Percentiles rank a stretch among this genome's conserved stretches.
Evolutionary conservation across 2,888 invertebrate species (phyloP).

Genomic region (Drosophila parthenogenetica): DNA sequence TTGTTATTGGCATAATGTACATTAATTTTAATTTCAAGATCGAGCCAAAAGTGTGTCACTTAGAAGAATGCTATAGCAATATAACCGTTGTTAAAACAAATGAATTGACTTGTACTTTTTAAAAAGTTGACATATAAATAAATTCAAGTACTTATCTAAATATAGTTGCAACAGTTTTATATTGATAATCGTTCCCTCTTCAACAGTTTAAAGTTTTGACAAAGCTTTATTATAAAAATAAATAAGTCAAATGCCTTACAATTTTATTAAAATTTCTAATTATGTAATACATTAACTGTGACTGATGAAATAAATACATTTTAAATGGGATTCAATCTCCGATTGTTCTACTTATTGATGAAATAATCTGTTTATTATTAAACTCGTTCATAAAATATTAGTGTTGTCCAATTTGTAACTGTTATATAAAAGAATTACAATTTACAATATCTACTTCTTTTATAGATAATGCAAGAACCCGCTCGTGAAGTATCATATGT

Average conservation of each 20-base stretch:
- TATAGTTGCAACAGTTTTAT: too few relatives aligned
- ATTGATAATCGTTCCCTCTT: too few relatives aligned
- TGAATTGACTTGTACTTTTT: neutral
- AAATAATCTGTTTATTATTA: slow-evolving; percentile 6
- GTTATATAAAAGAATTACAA: slow-evolving; percentile 8
- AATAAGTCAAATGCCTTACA: too few relatives aligned
- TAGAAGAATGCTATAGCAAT: neutral
- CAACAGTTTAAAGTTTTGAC: too few relatives aligned
- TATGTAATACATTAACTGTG: too few relatives aligned
- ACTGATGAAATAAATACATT: neutral
- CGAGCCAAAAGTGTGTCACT: neutral
- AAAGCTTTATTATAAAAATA: too few relatives aligned
- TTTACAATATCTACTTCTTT: neutral
- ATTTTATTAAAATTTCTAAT: too few relatives aligned
- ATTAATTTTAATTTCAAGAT: neutral
- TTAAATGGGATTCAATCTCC: neutral
- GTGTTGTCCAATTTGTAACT: neutral
- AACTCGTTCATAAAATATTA: slow-evolving; percentile 1
- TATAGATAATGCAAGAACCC: slow-evolving; percentile 43
- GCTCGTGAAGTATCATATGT: slow-evolving; percentile 66
- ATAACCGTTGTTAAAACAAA: neutral
- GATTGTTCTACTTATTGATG: neutral
- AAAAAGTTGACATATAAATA: neutral
- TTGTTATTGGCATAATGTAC: neutral
- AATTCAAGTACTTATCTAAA: too few relatives aligned